phyloP scores from a whole-genome alignment of 2,888 invertebrate species.

The Urechis unicinctus region DNA sequence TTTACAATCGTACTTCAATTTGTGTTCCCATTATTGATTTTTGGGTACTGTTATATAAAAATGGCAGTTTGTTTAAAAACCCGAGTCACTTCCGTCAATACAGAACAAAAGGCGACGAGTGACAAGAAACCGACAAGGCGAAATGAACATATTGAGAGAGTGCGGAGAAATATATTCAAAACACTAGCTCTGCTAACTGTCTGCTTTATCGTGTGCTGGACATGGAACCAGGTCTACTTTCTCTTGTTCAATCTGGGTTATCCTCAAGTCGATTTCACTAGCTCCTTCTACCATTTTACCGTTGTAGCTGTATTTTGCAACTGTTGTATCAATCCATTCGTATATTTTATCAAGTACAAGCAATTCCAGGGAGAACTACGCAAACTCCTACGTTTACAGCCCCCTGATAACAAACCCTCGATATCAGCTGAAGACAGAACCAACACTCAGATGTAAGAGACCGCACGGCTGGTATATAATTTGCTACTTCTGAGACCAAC shows the following conservation, averaged over 20 bases:
- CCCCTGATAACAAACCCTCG: too few relatives aligned
- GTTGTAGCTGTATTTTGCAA: slow-evolving; percentile 16
- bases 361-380: slow-evolving; percentile 16
- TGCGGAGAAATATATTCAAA: slow-evolving; percentile 15
- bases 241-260: slow-evolving; percentile 16
- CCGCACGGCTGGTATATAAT: too few relatives aligned
- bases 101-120: too few relatives aligned
- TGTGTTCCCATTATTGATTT: slow-evolving; percentile 13
- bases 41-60: slow-evolving; percentile 17
- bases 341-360: slow-evolving; percentile 15
- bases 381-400: too few relatives aligned
- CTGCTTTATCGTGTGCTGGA: slow-evolving; percentile 17
- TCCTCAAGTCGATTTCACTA: slow-evolving; percentile 1
- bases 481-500: too few relatives aligned
- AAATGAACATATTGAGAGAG: slow-evolving; percentile 5
- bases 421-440: too few relatives aligned
- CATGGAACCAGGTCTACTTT: slow-evolving; percentile 18
- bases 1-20: slow-evolving; percentile 14
- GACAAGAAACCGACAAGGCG: background rate
- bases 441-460: too few relatives aligned
- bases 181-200: slow-evolving; percentile 12
- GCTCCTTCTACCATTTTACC: slow-evolving; percentile 14
- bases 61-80: too few relatives aligned
- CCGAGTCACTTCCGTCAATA: too few relatives aligned
- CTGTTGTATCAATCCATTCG: slow-evolving; percentile 19